These are phyloP conservation scores for Drosophila persimilis DNA, from an alignment of 1,140 invertebrate species.

Conservation along the genomic window DNA sequence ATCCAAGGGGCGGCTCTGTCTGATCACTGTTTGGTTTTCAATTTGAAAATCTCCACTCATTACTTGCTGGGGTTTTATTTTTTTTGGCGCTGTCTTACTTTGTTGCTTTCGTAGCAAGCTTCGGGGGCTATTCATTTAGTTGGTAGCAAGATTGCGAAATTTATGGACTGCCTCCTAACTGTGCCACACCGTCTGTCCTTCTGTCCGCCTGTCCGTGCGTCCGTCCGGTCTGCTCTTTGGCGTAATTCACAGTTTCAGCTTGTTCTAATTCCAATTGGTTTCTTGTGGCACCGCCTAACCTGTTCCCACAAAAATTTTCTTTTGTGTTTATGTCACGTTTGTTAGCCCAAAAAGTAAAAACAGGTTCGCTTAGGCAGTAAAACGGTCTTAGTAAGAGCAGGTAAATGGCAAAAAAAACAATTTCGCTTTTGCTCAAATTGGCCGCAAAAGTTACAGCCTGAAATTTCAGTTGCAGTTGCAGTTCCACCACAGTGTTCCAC, in stretches of 20 bases:
- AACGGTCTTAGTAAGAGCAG: constrained; percentile 17
- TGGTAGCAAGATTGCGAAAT: constrained; percentile 39
- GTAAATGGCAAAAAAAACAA: constrained; percentile 60
- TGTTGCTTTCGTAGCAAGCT: constrained; percentile 5
- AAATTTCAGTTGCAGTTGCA: constrained; percentile 20
- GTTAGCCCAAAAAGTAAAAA: constrained; percentile 53
- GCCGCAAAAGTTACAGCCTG: constrained; percentile 43
- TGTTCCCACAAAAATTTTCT: constrained; percentile 69
- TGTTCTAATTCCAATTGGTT: constrained; percentile 73
- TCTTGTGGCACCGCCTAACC: constrained; percentile 47
- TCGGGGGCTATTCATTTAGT: constrained; percentile 26
- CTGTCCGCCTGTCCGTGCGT: neutral
- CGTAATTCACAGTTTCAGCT: constrained; percentile 62
- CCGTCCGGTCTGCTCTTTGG: constrained; percentile 15
- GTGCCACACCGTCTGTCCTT: constrained; percentile 30
- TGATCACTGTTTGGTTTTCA: constrained; percentile 4
- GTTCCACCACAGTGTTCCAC: constrained; percentile 35
- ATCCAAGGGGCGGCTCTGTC: no score
- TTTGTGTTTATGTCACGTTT: constrained; percentile 76
- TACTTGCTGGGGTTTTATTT: constrained; percentile 4
- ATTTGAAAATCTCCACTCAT: constrained; percentile 1
- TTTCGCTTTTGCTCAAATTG: constrained; percentile 67
- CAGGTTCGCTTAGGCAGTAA: constrained; percentile 54
- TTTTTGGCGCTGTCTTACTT: neutral
- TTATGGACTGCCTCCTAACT: constrained; percentile 55